A percentile compares a stretch with the other conserved stretches of the same genome.
These are phyloP conservation scores for Chymomyza amoena DNA, from an alignment of 2,888 invertebrate species.

Conservation along the genomic window DNA sequence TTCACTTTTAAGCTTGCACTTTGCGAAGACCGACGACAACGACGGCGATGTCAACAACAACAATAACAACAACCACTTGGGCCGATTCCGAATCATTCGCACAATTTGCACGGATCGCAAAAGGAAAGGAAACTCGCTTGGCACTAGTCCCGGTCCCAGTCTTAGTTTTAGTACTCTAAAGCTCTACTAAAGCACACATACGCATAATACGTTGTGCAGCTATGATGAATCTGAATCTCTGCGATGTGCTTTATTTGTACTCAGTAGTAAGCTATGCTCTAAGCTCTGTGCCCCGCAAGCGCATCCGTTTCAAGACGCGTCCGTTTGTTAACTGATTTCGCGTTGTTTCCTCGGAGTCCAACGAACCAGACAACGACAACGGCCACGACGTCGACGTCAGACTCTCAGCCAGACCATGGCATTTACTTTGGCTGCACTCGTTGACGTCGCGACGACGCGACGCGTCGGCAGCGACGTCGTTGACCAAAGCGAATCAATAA, in stretches of 20 bases:
- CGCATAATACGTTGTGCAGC: neutral
- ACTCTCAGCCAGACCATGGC: conserved; percentile 2
- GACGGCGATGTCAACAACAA: conserved; percentile 31
- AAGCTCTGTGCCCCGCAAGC: conserved; percentile 14
- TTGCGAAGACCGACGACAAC: conserved; percentile 31
- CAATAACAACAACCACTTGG: conserved; percentile 23
- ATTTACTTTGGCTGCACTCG: conserved; percentile 26
- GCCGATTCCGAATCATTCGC: conserved; percentile 40
- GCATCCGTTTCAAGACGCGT: conserved; percentile 75
- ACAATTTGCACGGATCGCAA: conserved; percentile 7
- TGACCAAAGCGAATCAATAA: conserved; percentile 70
- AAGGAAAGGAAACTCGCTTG: conserved; percentile 2
- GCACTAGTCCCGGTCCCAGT: neutral
- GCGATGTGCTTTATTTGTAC: neutral
- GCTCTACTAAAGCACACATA: neutral
- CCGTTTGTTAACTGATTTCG: conserved; percentile 77
- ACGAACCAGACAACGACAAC: conserved; percentile 53
- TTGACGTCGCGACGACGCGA: conserved; percentile 15
- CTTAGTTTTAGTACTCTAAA: neutral
- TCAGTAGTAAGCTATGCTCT: neutral
- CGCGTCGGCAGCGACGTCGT: conserved; percentile 21
- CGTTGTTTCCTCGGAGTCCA: conserved; percentile 50
- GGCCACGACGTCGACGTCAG: conserved; percentile 17
- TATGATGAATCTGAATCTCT: neutral
- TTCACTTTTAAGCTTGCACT: conserved; percentile 65